Base-by-base conservation (phyloP, 2,797 vertebrate species). In the Enteromius argenteus region DNA sequence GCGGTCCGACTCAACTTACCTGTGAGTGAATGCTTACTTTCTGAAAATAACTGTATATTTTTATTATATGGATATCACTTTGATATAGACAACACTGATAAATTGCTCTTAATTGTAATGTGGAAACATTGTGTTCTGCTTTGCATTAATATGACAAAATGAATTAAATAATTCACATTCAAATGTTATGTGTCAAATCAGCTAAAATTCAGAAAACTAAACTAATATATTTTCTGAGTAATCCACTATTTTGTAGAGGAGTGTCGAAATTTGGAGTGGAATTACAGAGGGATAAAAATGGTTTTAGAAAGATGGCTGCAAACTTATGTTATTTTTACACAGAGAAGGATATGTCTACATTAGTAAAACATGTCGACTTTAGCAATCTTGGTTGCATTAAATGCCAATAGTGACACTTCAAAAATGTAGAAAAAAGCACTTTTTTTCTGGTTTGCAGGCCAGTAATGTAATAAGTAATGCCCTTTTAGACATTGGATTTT, bases 1-100 rank as follows among this genome's bases (percentile, higher is more conserved):
- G 96, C 97, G 0, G 92, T 94, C 86, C 96, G 97, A 86, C 94
- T 98, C 79, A 96, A 95, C 68, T 91, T 98, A 8, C 97, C 97
- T 60, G 97, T 98, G 92, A 94, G 93, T 92, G 35, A 60, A 53
- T 13, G 0, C 37, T 46, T 4, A 2, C 15, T 60, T 53, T 19
- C 3, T 30, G n/a, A 49, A 27, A 32, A 64, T 23, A 58, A 58
- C 10, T 11, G 9, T 58, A 13, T n/a, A 23, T 23, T 56, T 58
- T 23, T 10, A 56, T 56, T n/a, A 4, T 9, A n/a, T n/a, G 21
- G 19, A 56, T 21, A n/a, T 9, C 53, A 58, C 56, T 23, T n/a
- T 58, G 21, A 10, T 58, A n/a, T n/a, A 23, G 21, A n/a, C 21
- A 23, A 9, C 53, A 23, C 56, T 58, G n/a, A 58, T 13, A 23